Evolutionary conservation across 2,888 invertebrate genomes (phyloP).

Genomic region (Patella depressa): DNA sequence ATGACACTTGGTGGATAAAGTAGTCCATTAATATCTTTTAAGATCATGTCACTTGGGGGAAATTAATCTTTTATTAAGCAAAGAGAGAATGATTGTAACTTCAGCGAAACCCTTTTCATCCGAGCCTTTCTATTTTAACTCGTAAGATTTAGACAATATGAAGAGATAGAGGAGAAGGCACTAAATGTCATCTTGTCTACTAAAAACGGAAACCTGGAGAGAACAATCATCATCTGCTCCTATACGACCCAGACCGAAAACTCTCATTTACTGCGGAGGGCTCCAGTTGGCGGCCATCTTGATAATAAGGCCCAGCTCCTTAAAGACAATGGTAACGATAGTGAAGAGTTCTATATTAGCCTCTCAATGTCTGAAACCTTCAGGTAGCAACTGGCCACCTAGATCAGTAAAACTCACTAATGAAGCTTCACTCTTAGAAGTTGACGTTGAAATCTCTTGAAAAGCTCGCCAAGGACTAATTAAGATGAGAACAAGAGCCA

Average conservation of each 20-base stretch:
- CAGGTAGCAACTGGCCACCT: constrained; percentile 10
- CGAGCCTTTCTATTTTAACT: constrained; percentile 10
- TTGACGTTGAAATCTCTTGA: constrained; percentile 11
- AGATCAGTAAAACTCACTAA: constrained; percentile 11
- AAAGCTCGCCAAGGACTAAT: constrained; percentile 10
- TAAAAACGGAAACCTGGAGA: background rate
- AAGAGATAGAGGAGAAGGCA: background rate
- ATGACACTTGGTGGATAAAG: background rate
- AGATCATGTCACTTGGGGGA: background rate
- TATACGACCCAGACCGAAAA: background rate
- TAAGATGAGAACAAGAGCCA: constrained; percentile 4
- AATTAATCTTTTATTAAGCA: constrained; percentile 4
- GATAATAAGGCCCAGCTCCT: constrained; percentile 3
- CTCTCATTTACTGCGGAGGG: background rate
- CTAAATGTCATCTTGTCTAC: background rate
- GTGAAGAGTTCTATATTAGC: constrained; percentile 10
- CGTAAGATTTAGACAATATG: constrained; percentile 7
- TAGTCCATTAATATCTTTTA: constrained; percentile 5
- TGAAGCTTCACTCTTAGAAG: constrained; percentile 9
- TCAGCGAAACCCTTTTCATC: background rate
- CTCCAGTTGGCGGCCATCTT: constrained; percentile 13
- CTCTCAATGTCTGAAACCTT: constrained; percentile 1
- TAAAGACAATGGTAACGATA: constrained; percentile 1
- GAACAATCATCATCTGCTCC: constrained; percentile 10
- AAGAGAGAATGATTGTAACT: constrained; percentile 3